Evolutionary conservation across 2,113 vertebrate genomes (phyloP), one percentile per base, ranked within the genome.

Genomic region (Perca schrenkii): DNA sequence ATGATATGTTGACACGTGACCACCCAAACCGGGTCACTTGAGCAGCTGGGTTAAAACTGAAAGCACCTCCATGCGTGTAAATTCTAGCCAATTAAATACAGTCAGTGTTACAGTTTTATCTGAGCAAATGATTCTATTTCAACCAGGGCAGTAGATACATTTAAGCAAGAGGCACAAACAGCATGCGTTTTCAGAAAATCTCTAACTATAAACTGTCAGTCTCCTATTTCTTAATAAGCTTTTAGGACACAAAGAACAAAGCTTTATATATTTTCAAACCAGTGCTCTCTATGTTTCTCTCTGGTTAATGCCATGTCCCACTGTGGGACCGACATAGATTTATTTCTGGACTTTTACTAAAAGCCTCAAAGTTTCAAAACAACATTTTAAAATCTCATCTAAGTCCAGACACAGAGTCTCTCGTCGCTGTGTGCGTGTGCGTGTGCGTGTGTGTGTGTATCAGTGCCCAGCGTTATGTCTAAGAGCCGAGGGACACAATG

Each of bases 321-420:
- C 69, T 66, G 63, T 72, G 69, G 52, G 68, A 87, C 61, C 53
- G 0, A 46, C 17, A 57, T n/a, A 86, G 77, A 88, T 88, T 84
- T 76, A 91, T 88, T 87, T 87, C 82, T 74, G 66, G 64, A 87
- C 79, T 80, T 88, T 53, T 56, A 73, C 76, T 70, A 87, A 89
- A 88, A 89, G 83, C 80, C 77, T 81, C 77, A 79, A 88, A 65
- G 62, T 83, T 86, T 90, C 74, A 81, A 83, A 89, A 86, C 85
- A 82, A 71, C 83, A 68, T 88, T 85, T 86, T 78, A 69, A 90
- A 91, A 89, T 86, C 82, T 87, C 77, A 88, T 88, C 79, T 60
- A 34, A 76, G 52, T 74, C 58, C 74, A 87, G 74, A 91, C 40
- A 82, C 72, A 65, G 58, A 74, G 74, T 57, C 79, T 82, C 57